Base-by-base conservation (phyloP, 2,797 vertebrate genomes). In the Pogoniulus pusillus region DNA sequence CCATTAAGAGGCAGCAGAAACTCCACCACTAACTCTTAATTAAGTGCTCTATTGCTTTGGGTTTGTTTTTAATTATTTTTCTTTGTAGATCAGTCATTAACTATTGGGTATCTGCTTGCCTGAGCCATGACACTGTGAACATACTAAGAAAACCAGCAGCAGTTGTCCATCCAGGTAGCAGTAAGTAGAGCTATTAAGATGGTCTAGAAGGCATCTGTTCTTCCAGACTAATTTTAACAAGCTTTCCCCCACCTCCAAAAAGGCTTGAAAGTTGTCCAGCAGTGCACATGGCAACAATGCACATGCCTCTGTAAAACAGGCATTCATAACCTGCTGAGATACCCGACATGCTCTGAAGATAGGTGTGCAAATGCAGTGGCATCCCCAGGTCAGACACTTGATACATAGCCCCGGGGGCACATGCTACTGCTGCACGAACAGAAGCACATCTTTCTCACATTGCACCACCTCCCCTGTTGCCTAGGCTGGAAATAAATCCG, bases 1-100 rank as follows among this genome's bases (percentile, higher is more conserved):
- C 95, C 94, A 95, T 89, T 75, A 93, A 83, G 39, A 94, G 88
- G 94, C 82, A 85, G 85, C 18, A 0, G 79, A 93, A 96, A 83
- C 86, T 93, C 86, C 54, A 90, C 91, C 76, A 93, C 93, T 83
- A 95, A 85, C 90, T 90, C 94, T 94, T 96, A 96, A 96, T 96
- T 96, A 96, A 93, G 94, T 95, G 93, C 76, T 96, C 94, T 93
- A 90, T 90, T 95, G 95, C 91, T 96, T 94, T 93, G 87, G 87
- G 93, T 95, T 94, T 92, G 90, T 89, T 96, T 95, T 94, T 93
- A 95, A 95, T 95, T 95, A 95, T 96, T 96, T 95, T 96, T 93
- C 90, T 90, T 94, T 90, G 90, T 94, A 94, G 94, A 93, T 94
- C 96, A 93, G 91, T 95, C 95, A 94, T 96, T 93, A 93, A 96